Evolutionary conservation across 2,888 invertebrate genomes (phyloP).

Genomic region (Caenorhabditis imperialis): DNA sequence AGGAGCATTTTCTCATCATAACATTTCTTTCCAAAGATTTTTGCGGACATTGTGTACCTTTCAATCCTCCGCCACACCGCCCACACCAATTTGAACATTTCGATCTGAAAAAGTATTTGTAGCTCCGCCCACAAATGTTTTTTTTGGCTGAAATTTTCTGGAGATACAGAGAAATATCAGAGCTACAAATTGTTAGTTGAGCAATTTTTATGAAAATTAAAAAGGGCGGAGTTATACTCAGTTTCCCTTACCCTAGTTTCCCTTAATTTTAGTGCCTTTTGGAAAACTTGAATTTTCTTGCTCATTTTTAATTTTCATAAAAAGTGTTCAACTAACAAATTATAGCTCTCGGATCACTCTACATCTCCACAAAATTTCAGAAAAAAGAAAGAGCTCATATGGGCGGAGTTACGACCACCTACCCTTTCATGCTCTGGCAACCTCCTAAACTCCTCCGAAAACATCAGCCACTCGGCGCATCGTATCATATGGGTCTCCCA

Average conservation of each 20-base stretch:
- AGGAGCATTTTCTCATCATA: conserved; percentile 22
- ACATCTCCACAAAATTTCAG: not conserved
- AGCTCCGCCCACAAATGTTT: too few relatives aligned
- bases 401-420: too few relatives aligned
- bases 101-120: conserved; percentile 18
- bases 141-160: too few relatives aligned
- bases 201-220: too few relatives aligned
- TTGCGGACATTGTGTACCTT: conserved; percentile 15
- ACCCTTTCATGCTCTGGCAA: conserved; percentile 34
- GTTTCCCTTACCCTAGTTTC: not conserved
- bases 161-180: too few relatives aligned
- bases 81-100: conserved; percentile 38
- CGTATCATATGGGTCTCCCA: conserved; percentile 30
- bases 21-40: conserved; percentile 23
- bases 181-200: too few relatives aligned
- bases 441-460: conserved; percentile 16
- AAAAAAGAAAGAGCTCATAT: too few relatives aligned
- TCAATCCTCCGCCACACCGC: conserved; percentile 36
- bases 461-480: conserved; percentile 33
- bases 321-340: too few relatives aligned
- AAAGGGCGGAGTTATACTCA: not conserved
- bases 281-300: not conserved
- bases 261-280: not conserved
- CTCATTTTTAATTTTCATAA: too few relatives aligned
- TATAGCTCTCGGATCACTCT: too few relatives aligned